A percentile compares a stretch with the other conserved stretches of the same genome.
Evolutionary conservation across 64 coral and sea anemone species (phyloP).

Genomic region (Cladopsammia gracilis): DNA sequence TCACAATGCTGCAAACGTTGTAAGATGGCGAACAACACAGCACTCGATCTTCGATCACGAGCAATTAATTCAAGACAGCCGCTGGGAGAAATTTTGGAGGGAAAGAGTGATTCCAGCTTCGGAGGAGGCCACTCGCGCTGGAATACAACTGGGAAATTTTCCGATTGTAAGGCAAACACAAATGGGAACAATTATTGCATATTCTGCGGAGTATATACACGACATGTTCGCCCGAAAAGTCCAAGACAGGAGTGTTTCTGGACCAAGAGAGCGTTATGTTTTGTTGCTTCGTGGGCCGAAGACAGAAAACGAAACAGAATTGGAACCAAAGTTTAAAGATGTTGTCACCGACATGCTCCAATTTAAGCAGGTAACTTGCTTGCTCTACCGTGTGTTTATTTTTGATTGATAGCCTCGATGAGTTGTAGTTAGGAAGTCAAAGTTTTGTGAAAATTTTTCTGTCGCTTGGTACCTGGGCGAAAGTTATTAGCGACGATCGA

Average conservation of each 20-base stretch:
- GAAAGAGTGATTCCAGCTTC: constrained; percentile 91
- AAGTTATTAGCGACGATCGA: not conserved
- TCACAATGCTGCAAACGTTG: constrained; percentile 61
- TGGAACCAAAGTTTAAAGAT: constrained; percentile 88
- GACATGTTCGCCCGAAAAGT: constrained; percentile 70
- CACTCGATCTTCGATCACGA: constrained; percentile 75
- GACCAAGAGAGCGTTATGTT: constrained; percentile 75
- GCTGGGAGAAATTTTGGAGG: constrained; percentile 93
- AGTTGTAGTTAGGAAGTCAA: not conserved
- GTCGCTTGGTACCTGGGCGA: not conserved
- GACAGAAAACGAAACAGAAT: constrained; percentile 34
- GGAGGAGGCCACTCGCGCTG: constrained; percentile 71
- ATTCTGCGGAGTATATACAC: constrained; percentile 83
- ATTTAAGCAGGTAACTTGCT: constrained; percentile 82
- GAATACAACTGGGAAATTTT: constrained; percentile 79
- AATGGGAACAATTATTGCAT: constrained; percentile 85
- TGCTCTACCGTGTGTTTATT: not conserved
- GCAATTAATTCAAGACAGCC: constrained; percentile 60
- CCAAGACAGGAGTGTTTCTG: not conserved
- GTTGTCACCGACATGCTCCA: constrained; percentile 96
- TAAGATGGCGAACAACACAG: constrained; percentile 77
- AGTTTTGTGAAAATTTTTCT: not conserved
- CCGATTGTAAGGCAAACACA: constrained; percentile 87
- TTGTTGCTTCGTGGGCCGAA: constrained; percentile 83
- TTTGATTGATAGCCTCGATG: not conserved